Percentiles rank a stretch among this genome's conserved stretches.
Conservation (phyloP, 2,888 invertebrate species). For the Scaptomyza caliginosa region DNA sequence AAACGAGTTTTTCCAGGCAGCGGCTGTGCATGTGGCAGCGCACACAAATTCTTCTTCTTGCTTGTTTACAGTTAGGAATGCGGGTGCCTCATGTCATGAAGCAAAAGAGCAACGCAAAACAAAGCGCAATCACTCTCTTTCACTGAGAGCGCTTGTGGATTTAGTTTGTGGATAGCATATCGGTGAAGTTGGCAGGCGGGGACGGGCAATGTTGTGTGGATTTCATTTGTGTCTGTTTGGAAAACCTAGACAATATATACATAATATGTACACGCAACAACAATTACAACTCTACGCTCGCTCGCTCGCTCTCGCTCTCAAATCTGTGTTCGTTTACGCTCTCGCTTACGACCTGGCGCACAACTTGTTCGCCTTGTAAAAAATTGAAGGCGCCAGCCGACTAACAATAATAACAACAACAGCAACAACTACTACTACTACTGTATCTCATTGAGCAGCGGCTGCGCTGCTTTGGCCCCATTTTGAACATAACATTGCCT, state of each 20-base stretch:
- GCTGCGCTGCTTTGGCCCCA: slow-evolving; percentile 76
- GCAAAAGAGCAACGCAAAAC: slow-evolving; percentile 59
- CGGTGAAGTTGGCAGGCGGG: not conserved
- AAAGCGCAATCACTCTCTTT: slow-evolving; percentile 37
- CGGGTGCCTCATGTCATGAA: slow-evolving; percentile 61
- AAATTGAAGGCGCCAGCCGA: slow-evolving; percentile 59
- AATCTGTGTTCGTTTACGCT: slow-evolving; percentile 13
- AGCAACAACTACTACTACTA: slow-evolving; percentile 14
- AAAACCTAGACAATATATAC: slow-evolving; percentile 45
- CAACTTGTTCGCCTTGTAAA: slow-evolving; percentile 78
- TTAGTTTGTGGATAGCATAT: slow-evolving; percentile 35
- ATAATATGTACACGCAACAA: slow-evolving; percentile 23
- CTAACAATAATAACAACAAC: slow-evolving; percentile 21
- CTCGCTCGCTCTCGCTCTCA: slow-evolving; percentile 12
- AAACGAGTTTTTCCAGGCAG: slow-evolving; percentile 76
- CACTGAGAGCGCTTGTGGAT: slow-evolving; percentile 5
- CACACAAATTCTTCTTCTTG: slow-evolving; percentile 64
- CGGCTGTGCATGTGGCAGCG: slow-evolving; percentile 49
- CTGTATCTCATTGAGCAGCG: slow-evolving; percentile 49
- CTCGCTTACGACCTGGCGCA: slow-evolving; percentile 57
- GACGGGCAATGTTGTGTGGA: slow-evolving; percentile 33
- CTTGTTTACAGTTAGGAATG: slow-evolving; percentile 76
- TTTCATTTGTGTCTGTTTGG: slow-evolving; percentile 29
- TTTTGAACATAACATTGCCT: slow-evolving; percentile 48
- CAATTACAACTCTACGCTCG: slow-evolving; percentile 20